A percentile compares a stretch with the other conserved stretches of the same genome.
phyloP scores from a whole-genome alignment of 1,140 invertebrate species.

The Chionoecetes opilio region DNA sequence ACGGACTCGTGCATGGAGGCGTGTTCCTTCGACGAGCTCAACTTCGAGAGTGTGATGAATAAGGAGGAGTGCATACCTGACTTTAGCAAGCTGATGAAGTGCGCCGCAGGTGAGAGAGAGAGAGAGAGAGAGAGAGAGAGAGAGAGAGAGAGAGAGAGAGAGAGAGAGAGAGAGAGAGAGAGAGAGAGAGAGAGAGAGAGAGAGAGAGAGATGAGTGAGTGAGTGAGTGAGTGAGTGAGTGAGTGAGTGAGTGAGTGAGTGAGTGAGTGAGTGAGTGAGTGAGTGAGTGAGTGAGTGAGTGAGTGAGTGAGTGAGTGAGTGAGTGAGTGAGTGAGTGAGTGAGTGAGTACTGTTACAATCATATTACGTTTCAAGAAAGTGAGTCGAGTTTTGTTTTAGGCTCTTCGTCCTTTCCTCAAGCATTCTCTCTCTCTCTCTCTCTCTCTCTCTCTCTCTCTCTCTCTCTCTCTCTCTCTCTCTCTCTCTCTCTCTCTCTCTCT shows the following conservation, averaged over 20 bases:
- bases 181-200: slow-evolving; percentile 56
- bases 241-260: neutral
- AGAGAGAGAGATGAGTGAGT: too few relatives aligned
- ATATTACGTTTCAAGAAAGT: too few relatives aligned
- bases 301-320: neutral
- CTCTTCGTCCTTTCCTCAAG: too few relatives aligned
- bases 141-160: slow-evolving; percentile 15
- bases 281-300: neutral
- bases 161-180: slow-evolving; percentile 41
- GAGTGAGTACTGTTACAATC: too few relatives aligned
- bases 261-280: neutral
- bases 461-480: too few relatives aligned
- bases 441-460: too few relatives aligned
- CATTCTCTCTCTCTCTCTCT: too few relatives aligned
- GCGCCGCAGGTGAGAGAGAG: slow-evolving; percentile 87
- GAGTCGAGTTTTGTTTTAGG: too few relatives aligned
- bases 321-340: too few relatives aligned
- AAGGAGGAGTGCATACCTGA: slow-evolving; percentile 91
- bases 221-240: neutral
- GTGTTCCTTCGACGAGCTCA: slow-evolving; percentile 89
- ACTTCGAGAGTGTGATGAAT: slow-evolving; percentile 91
- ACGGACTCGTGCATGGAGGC: slow-evolving; percentile 89
- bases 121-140: slow-evolving; percentile 33
- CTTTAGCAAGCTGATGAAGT: slow-evolving; percentile 93
- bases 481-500: too few relatives aligned